Conservation (phyloP, 2,797 vertebrate genomes). For the Odontamblyopus rebecca region DNA sequence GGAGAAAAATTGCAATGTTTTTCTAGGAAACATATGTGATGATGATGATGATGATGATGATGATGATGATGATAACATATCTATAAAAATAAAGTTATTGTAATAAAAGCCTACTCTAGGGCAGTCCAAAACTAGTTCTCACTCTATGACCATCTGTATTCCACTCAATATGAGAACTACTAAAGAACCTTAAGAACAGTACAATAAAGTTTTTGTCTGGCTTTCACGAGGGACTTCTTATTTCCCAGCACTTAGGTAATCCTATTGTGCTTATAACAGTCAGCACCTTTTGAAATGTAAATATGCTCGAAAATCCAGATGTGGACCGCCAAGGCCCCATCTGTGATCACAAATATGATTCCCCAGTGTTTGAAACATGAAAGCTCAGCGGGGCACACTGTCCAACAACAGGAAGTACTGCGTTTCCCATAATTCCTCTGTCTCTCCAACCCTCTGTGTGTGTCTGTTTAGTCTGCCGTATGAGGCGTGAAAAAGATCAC, state of each 20-base stretch:
- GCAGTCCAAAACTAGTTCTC: too few species aligned
- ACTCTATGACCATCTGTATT: too few species aligned
- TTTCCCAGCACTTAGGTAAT: constrained; percentile 10
- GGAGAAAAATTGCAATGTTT: too few species aligned
- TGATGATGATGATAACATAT: too few species aligned
- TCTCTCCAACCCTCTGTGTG: constrained; percentile 26
- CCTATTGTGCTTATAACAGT: not conserved
- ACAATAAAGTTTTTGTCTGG: not conserved
- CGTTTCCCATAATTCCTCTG: constrained; percentile 43
- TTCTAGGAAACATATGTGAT: too few species aligned
- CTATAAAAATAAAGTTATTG: too few species aligned
- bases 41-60: too few species aligned
- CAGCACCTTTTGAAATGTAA: constrained; percentile 5
- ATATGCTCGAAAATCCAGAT: constrained; percentile 22
- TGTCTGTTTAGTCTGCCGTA: constrained; percentile 51
- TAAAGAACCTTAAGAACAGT: not conserved
- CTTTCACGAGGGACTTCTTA: not conserved
- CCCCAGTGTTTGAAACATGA: constrained; percentile 29
- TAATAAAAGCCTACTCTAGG: too few species aligned
- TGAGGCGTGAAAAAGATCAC: constrained; percentile 29
- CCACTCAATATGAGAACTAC: too few species aligned
- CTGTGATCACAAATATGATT: constrained; percentile 17
- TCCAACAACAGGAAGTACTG: constrained; percentile 41
- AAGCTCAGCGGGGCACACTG: constrained; percentile 25
- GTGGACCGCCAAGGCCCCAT: constrained; percentile 12